Percentiles rank a stretch among this genome's conserved stretches.
Evolutionary conservation across 2,888 invertebrate species (phyloP).

Genomic region (Andrena bicolor): DNA sequence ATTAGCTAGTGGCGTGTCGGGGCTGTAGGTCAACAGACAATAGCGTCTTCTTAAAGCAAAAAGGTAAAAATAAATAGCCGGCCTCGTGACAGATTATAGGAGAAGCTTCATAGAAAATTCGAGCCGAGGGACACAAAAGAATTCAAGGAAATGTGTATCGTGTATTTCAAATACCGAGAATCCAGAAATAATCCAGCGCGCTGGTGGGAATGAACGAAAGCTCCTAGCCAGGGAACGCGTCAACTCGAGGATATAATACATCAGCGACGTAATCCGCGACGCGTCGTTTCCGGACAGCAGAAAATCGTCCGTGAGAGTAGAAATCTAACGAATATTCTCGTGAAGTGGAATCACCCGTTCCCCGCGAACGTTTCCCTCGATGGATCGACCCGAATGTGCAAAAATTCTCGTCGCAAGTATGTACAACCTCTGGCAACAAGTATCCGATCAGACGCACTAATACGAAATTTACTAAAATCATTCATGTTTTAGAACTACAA

Average conservation of each 20-base stretch:
- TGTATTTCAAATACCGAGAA: not conserved
- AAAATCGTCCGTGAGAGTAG: conserved; percentile 53
- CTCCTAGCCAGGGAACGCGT: not conserved
- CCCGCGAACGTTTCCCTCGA: no score
- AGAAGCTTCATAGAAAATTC: no score
- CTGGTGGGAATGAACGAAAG: conserved; percentile 12
- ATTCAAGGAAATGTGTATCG: not conserved
- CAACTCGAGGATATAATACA: conserved; percentile 13
- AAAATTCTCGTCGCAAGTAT: no score
- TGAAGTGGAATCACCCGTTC: not conserved
- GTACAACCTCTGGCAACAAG: no score
- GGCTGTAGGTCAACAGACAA: no score
- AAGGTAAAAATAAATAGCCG: not conserved
- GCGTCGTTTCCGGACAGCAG: not conserved
- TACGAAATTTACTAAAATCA: no score
- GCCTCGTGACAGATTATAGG: not conserved
- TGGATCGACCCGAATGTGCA: no score
- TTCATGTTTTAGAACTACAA: no score
- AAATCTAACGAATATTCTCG: conserved; percentile 25
- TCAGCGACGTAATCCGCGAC: conserved; percentile 10
- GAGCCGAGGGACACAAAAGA: not conserved
- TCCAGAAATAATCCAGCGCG: not conserved
- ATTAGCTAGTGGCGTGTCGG: no score
- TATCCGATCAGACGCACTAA: no score
- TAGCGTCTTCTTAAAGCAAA: not conserved